A percentile compares a stretch with the other conserved stretches of the same genome.
Conservation (phyloP, 2,797 vertebrate genomes). For the Mycteria americana region DNA sequence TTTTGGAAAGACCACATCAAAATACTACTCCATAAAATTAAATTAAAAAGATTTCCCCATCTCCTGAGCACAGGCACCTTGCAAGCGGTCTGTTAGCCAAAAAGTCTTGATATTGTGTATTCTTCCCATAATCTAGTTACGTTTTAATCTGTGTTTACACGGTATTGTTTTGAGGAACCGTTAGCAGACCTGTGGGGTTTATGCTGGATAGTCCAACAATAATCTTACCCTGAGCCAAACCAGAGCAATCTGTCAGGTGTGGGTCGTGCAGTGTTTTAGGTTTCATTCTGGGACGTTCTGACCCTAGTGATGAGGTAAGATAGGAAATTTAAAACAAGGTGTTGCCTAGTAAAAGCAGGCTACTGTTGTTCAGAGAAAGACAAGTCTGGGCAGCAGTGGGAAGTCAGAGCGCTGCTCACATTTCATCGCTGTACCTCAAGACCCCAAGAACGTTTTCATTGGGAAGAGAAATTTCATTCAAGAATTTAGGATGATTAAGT, state of each 20-base stretch:
- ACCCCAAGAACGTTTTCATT: conserved; percentile 69
- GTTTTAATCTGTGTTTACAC: background rate
- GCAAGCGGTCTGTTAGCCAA: background rate
- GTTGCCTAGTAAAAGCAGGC: conserved; percentile 7
- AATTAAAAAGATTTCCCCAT: background rate
- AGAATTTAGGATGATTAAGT: conserved; percentile 55
- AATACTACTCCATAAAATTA: background rate
- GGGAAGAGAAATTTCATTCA: conserved; percentile 68
- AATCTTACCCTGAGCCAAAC: background rate
- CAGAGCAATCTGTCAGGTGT: background rate
- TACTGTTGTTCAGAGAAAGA: background rate
- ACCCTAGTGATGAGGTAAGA: background rate
- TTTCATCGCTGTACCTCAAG: conserved; percentile 53
- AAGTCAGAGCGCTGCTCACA: conserved; percentile 26
- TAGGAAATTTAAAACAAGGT: background rate
- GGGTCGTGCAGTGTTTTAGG: background rate
- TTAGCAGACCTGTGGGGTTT: background rate
- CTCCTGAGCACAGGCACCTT: background rate
- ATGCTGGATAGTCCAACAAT: background rate
- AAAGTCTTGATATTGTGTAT: background rate
- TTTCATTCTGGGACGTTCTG: conserved; percentile 27
- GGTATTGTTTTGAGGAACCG: background rate
- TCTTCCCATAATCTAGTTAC: background rate
- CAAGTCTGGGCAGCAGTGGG: background rate
- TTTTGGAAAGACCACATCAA: background rate